Percentiles rank a stretch among this genome's conserved stretches.
Conservation (phyloP, 2,797 vertebrate species). For the Moxostoma hubbsi region DNA sequence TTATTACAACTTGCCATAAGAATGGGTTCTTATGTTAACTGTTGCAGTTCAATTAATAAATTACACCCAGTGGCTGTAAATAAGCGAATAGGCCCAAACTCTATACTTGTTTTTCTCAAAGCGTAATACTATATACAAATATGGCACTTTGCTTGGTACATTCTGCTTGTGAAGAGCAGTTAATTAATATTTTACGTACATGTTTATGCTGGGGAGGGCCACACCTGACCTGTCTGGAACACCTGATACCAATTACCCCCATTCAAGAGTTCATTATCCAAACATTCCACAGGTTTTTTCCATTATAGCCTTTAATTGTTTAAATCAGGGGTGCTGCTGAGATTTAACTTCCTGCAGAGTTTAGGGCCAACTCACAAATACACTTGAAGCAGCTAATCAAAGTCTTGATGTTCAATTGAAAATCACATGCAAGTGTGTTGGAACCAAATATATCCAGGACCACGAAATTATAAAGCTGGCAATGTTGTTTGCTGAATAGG, state of each 20-base stretch:
- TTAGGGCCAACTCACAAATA: conserved; percentile 21
- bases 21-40: no score
- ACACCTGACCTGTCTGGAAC: conserved; percentile 39
- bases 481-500: no score
- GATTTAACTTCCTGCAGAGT: conserved; percentile 19
- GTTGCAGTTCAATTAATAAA: no score
- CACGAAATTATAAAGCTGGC: neutral
- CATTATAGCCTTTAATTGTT: conserved; percentile 38
- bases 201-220: conserved; percentile 1
- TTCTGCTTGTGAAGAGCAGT: neutral
- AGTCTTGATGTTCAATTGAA: conserved; percentile 7
- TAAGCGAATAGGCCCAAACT: neutral
- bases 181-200: conserved; percentile 1
- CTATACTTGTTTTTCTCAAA: no score
- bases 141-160: no score
- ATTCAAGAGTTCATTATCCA: conserved; percentile 43
- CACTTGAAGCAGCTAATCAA: conserved; percentile 27
- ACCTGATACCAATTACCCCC: conserved; percentile 37
- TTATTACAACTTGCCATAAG: no score
- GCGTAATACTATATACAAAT: no score
- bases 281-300: conserved; percentile 34
- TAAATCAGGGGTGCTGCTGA: conserved; percentile 17
- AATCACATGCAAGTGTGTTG: conserved; percentile 25
- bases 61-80: neutral
- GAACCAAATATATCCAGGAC: conserved; percentile 1